These are phyloP conservation scores for Microcebus griseorufus DNA, from an alignment of 2,113 vertebrate genomes.

Conservation along the genomic window DNA sequence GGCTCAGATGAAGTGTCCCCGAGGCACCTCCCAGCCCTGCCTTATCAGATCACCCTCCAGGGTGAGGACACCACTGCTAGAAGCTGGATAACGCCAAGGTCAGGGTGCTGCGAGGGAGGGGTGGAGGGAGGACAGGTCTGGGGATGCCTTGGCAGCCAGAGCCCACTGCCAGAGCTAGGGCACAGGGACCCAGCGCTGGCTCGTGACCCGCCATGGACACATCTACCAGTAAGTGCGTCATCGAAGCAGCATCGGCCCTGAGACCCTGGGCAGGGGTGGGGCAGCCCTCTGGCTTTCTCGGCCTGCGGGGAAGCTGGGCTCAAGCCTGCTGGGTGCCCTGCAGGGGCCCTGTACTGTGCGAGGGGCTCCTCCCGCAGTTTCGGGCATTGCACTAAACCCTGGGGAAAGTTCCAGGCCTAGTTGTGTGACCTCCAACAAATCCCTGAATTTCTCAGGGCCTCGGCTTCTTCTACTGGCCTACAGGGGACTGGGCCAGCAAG, in stretches of 20 bases:
- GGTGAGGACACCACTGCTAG: background rate
- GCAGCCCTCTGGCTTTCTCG: background rate
- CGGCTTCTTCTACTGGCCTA: background rate
- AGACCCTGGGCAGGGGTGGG: background rate
- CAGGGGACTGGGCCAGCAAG: background rate
- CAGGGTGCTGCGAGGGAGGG: background rate
- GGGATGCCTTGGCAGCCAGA: background rate
- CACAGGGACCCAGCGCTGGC: background rate
- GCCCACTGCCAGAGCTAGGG: background rate
- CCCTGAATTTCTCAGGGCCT: background rate
- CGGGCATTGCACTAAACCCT: background rate
- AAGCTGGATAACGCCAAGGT: background rate
- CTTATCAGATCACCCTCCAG: background rate
- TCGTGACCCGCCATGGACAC: background rate
- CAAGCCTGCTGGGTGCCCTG: too few species aligned
- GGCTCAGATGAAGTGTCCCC: background rate
- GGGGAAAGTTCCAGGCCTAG: background rate
- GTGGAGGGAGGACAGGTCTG: background rate
- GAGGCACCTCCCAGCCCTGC: background rate
- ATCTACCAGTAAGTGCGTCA: background rate
- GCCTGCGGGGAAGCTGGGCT: background rate
- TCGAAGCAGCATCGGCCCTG: background rate
- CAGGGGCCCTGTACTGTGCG: too few species aligned
- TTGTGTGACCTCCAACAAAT: background rate
- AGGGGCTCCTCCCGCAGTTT: background rate